phyloP scores from a whole-genome alignment of 1,140 invertebrate species.

The Heliconius himera region DNA sequence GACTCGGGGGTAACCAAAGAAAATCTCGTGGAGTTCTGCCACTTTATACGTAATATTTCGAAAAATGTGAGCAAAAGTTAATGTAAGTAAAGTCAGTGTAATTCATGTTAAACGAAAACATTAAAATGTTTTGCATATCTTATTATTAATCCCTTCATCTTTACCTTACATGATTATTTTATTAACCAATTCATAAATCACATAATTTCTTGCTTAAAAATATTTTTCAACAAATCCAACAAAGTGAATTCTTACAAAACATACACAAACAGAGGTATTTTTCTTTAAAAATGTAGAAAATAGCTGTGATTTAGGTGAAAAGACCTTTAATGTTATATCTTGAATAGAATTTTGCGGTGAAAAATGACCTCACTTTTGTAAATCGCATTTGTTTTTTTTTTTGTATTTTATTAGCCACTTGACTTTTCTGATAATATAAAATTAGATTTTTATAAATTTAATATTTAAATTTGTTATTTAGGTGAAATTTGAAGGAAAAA shows the following conservation, averaged over 20 bases:
- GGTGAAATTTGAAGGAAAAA: no score
- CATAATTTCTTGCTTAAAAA: not conserved
- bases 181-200: not conserved
- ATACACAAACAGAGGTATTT: constrained; percentile 1
- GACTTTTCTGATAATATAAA: not conserved
- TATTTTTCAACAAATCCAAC: not conserved
- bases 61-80: no score
- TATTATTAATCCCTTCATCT: no score
- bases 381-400: constrained; percentile 41
- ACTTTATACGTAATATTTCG: no score
- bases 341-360: constrained; percentile 37
- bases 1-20: no score
- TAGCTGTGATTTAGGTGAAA: constrained; percentile 8
- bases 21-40: not conserved
- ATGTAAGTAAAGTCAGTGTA: no score
- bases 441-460: not conserved
- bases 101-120: no score
- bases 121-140: no score
- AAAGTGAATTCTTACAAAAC: constrained; percentile 10
- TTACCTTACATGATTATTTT: not conserved
- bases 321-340: constrained; percentile 30
- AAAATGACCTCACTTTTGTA: constrained; percentile 46
- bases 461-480: no score
- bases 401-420: constrained; percentile 23
- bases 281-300: constrained; percentile 6